Evolutionary conservation across 2,113 vertebrate species (phyloP), one percentile per base, ranked within the genome.

Genomic region (Hepsetus odoe): DNA sequence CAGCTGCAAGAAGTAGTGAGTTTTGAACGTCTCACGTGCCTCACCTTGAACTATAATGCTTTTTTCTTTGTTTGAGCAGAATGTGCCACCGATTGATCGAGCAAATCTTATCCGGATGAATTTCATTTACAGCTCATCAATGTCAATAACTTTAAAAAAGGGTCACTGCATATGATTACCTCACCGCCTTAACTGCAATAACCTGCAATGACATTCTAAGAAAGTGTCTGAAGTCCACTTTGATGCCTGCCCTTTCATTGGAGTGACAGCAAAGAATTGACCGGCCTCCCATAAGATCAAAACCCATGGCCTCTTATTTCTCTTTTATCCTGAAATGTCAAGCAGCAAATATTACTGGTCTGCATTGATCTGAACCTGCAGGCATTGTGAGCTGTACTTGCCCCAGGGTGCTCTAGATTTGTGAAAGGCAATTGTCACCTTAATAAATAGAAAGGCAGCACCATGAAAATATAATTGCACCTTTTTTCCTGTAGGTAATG

Each of bases 351-450:
- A 71, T 72, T n/a, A 20, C 42, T 38, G 32, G 32, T 28, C 32
- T 64, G 46, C 42, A 74, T 51, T 46, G 58, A 51, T 64, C 42
- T 24, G 13, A 49, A 64, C 42, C 30, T 38, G 16, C 42, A 38
- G 32, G n/a, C 32, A 24, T 49, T 62, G n/a, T 61, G 51, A 26
- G 14, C 59, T 56, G 0, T 9, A 7, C 10, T n/a, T 24, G 64
- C 66, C 64, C 55, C 28, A 18, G 26, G 40, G 66, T 62, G 51
- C 67, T 78, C 76, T 91, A 85, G 87, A 82, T 84, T 84, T 83
- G 30, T 64, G 79, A 51, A 70, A 62, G 61, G 44, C 20, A 59
- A 61, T 42, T 56, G 33, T 74, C 42, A n/a, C 10, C 26, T 38
- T 28, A 32, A 33, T 42, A 46, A 59, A 46, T 35, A 18, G 9